Percentiles rank a stretch among this genome's conserved stretches.
These are phyloP conservation scores for Esox lucius DNA, from an alignment of 2,797 vertebrate species.

Conservation along the genomic window DNA sequence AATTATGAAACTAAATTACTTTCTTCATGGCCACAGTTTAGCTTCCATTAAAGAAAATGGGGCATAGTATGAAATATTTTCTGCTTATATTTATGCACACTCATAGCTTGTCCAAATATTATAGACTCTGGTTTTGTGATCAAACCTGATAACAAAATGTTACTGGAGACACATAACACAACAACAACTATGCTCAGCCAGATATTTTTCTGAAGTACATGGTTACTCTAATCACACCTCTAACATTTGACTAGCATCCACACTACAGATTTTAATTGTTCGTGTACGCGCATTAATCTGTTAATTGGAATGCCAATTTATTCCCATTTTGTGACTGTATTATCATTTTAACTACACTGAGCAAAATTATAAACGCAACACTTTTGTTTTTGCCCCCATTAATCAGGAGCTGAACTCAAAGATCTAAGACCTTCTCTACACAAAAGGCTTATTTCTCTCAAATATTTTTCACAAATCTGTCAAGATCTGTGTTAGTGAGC, in stretches of 20 bases:
- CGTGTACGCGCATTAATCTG: background rate
- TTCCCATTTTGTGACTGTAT: no score
- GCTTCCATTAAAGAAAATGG: background rate
- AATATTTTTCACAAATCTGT: no score
- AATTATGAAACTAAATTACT: background rate
- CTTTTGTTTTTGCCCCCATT: no score
- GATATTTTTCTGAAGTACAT: background rate
- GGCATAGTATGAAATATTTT: slow-evolving; percentile 1
- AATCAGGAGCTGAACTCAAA: no score
- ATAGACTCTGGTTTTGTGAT: no score
- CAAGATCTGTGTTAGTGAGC: no score
- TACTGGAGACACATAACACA: background rate
- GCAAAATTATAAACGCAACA: no score
- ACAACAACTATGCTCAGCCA: background rate
- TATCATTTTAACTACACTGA: no score
- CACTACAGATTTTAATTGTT: background rate
- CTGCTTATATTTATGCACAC: background rate
- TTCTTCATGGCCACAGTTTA: background rate
- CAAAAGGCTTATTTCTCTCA: no score
- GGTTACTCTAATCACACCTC: background rate
- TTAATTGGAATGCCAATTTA: no score
- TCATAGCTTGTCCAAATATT: background rate
- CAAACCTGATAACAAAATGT: no score
- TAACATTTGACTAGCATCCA: background rate
- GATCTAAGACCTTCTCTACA: no score